A percentile compares a stretch with the other conserved stretches of the same genome.
These are phyloP conservation scores for Eurystomus gularis DNA, from an alignment of 2,113 vertebrate genomes.

Conservation along the genomic window DNA sequence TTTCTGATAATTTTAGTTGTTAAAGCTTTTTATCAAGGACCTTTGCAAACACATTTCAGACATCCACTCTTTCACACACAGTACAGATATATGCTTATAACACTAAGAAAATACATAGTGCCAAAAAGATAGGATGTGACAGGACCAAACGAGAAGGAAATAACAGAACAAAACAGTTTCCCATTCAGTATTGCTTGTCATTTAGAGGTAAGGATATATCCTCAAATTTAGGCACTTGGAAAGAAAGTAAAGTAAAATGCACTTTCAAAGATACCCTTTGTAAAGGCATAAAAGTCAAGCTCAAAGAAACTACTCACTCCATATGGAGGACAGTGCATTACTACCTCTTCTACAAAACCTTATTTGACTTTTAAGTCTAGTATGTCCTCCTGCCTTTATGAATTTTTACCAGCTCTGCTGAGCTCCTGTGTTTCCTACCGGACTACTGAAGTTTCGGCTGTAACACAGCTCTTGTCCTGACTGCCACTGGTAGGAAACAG, in stretches of 20 bases:
- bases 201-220: neutral
- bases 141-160: conserved; percentile 14
- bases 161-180: conserved; percentile 17
- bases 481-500: neutral
- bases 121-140: conserved; percentile 29
- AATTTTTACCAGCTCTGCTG: neutral
- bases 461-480: neutral
- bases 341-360: neutral
- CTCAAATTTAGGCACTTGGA: neutral
- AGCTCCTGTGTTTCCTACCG: neutral
- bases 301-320: neutral
- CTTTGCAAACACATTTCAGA: conserved; percentile 46
- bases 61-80: neutral
- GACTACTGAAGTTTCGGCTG: neutral
- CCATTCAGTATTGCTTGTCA: neutral
- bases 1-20: conserved; percentile 8
- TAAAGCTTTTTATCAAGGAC: conserved; percentile 32
- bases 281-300: neutral
- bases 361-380: neutral
- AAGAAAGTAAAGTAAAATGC: neutral
- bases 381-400: neutral
- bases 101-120: conserved; percentile 43
- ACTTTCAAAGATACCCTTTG: neutral
- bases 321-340: neutral
- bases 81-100: neutral